A percentile compares a stretch with the other conserved stretches of the same genome.
Conservation (phyloP, 2,888 invertebrate genomes). For the Macrosoma leucophasiata region DNA sequence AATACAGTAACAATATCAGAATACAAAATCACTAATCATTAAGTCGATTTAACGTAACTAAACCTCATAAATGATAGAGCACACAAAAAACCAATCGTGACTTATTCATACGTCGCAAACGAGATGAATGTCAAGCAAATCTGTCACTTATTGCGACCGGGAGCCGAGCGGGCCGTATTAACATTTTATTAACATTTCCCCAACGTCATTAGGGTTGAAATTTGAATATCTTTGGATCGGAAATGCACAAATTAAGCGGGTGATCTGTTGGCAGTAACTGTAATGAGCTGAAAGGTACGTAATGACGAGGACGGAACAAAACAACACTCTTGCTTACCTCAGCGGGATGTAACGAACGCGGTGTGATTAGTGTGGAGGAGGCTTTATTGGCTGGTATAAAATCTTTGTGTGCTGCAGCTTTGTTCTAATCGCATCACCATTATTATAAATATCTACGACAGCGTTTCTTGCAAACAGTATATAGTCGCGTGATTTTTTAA, state of each 20-base stretch:
- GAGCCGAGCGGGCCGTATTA: slow-evolving; percentile 67
- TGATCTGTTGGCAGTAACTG: slow-evolving; percentile 69
- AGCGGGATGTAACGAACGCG: slow-evolving; percentile 50
- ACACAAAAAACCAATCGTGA: slow-evolving; percentile 69
- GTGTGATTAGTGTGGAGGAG: slow-evolving; percentile 33
- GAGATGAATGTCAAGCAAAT: slow-evolving; percentile 72
- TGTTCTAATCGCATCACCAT: too few species aligned
- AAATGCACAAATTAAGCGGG: slow-evolving; percentile 75
- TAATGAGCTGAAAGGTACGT: slow-evolving; percentile 71
- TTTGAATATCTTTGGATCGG: slow-evolving; percentile 74
- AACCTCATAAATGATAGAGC: slow-evolving; percentile 35
- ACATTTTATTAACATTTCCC: slow-evolving; percentile 75
- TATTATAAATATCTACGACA: too few species aligned
- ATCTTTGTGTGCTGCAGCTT: too few species aligned
- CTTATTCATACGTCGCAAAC: slow-evolving; percentile 68
- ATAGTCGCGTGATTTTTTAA: too few species aligned
- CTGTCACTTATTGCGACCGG: slow-evolving; percentile 68
- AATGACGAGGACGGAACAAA: slow-evolving; percentile 69
- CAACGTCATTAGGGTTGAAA: slow-evolving; percentile 70
- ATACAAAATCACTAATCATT: too few species aligned
- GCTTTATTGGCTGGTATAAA: too few species aligned
- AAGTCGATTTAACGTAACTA: too few species aligned
- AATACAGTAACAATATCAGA: too few species aligned
- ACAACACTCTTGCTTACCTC: slow-evolving; percentile 67
- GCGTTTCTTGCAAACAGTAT: too few species aligned